Percentiles rank a stretch among this genome's conserved stretches.
Conservation (phyloP, 2,888 invertebrate species). For the Mycalesis mineus region DNA sequence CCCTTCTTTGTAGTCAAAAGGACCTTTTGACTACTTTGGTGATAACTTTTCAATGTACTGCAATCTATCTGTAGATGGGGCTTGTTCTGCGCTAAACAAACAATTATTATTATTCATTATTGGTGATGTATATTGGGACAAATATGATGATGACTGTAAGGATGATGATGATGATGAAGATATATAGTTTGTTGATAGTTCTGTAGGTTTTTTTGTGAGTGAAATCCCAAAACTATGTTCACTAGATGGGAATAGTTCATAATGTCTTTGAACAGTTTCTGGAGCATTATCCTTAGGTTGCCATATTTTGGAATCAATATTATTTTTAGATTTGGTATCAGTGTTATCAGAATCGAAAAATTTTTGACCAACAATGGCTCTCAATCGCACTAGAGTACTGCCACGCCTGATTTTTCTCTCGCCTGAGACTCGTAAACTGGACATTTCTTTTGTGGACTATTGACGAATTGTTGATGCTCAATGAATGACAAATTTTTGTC, state of each 20-base stretch:
- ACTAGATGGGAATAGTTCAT: constrained; percentile 56
- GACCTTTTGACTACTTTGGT: not conserved
- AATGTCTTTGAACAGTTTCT: constrained; percentile 35
- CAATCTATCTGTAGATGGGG: not conserved
- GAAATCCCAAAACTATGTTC: constrained; percentile 40
- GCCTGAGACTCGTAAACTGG: not conserved
- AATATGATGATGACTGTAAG: not conserved
- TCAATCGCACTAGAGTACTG: not conserved
- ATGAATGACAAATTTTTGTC: not conserved
- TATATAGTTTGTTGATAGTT: not conserved
- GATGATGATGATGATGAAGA: not conserved
- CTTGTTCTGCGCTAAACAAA: not conserved
- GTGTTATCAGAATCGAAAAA: constrained; percentile 41
- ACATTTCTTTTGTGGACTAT: not conserved
- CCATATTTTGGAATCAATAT: constrained; percentile 22
- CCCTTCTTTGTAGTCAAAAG: not conserved
- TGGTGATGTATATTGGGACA: not conserved
- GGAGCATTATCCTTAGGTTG: constrained; percentile 35
- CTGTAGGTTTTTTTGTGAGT: constrained; percentile 32
- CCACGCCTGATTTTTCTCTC: not conserved
- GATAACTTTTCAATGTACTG: not conserved
- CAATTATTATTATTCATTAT: no score
- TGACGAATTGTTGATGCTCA: not conserved
- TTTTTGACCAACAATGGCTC: constrained; percentile 59
- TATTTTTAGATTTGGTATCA: not conserved